Percentiles rank a stretch among this genome's conserved stretches.
Conservation (phyloP, 2,888 invertebrate species). For the Abrostola tripartita region DNA sequence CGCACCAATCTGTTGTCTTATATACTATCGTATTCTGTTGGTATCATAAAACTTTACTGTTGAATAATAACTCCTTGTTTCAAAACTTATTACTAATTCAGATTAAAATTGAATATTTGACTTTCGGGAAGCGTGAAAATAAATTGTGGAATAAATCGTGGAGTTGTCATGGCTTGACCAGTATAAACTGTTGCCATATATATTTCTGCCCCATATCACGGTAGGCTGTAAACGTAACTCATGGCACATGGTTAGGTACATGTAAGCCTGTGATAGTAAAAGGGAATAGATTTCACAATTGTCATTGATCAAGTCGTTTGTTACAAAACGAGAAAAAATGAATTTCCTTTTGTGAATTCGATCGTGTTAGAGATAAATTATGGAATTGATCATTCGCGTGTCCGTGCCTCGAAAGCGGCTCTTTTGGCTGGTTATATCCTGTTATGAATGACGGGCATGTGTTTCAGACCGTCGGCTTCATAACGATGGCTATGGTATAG, state of each 20-base stretch:
- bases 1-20: background rate
- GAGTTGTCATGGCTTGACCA: slow-evolving; percentile 29
- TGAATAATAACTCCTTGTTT: background rate
- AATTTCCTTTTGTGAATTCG: slow-evolving; percentile 60
- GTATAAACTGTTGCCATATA: slow-evolving; percentile 26
- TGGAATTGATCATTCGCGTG: slow-evolving; percentile 63
- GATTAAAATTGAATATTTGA: slow-evolving; percentile 11
- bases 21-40: slow-evolving; percentile 1
- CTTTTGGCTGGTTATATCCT: slow-evolving; percentile 48
- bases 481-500: slow-evolving; percentile 15
- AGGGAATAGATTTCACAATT: slow-evolving; percentile 17
- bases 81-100: background rate
- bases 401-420: slow-evolving; percentile 34
- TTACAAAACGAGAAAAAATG: slow-evolving; percentile 64
- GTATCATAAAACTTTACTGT: slow-evolving; percentile 3
- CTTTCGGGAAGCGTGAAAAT: slow-evolving; percentile 33
- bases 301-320: slow-evolving; percentile 55
- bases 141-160: slow-evolving; percentile 31
- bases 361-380: slow-evolving; percentile 64
- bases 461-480: slow-evolving; percentile 49
- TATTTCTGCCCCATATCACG: slow-evolving; percentile 22
- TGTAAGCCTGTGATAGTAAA: slow-evolving; percentile 16
- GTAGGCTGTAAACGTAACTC: slow-evolving; percentile 36
- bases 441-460: slow-evolving; percentile 60
- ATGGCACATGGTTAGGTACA: slow-evolving; percentile 12